phyloP scores from a whole-genome alignment of 1,140 invertebrate genomes.

The Pentalonia nigronervosa region DNA sequence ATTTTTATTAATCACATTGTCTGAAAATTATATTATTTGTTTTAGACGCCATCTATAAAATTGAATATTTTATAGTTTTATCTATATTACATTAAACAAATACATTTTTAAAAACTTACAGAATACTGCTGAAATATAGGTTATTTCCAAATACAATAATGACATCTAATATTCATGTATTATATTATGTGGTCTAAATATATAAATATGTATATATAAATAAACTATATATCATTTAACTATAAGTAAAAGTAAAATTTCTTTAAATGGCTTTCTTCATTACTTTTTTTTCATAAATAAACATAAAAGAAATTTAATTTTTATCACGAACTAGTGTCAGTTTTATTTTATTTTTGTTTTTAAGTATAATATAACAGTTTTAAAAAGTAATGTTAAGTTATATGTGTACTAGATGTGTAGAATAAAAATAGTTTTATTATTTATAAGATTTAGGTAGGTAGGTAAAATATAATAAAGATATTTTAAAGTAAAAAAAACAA shows the following conservation, averaged over 20 bases:
- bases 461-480: too few relatives aligned
- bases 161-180: background rate
- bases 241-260: background rate
- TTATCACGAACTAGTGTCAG: background rate
- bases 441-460: background rate
- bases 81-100: background rate
- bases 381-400: background rate
- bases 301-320: background rate
- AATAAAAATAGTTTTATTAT: constrained; percentile 4
- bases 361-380: constrained; percentile 19
- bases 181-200: background rate
- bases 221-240: background rate
- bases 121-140: background rate
- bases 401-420: background rate
- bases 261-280: background rate
- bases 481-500: background rate
- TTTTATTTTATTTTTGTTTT: constrained; percentile 1
- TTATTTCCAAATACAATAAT: background rate
- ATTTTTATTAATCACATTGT: background rate
- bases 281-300: background rate
- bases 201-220: background rate
- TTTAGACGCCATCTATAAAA: background rate
- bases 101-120: background rate
- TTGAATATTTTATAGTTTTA: background rate
- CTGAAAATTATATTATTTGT: background rate